These are phyloP conservation scores for Caenorhabditis sulstoni DNA, from an alignment of 2,888 invertebrate genomes.

Conservation along the genomic window DNA sequence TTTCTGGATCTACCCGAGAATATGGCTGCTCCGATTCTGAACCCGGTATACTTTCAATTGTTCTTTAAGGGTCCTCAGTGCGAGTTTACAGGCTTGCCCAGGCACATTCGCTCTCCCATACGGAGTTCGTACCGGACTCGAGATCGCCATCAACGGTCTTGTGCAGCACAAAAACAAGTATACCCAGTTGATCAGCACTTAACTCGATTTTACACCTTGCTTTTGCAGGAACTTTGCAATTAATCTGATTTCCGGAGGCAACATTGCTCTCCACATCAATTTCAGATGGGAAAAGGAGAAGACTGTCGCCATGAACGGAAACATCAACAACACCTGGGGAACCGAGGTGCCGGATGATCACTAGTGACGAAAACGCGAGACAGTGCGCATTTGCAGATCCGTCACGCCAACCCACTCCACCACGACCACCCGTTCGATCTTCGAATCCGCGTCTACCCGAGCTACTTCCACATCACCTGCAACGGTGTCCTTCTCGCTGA, in stretches of 20 bases:
- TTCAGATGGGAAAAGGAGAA: constrained; percentile 58
- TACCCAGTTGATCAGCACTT: too few species aligned
- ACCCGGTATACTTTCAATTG: constrained; percentile 42
- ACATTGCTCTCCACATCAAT: constrained; percentile 53
- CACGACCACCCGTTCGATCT: constrained; percentile 57
- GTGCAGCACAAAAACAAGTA: constrained; percentile 58
- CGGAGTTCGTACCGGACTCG: constrained; percentile 45
- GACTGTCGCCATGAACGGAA: constrained; percentile 40
- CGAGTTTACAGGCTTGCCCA: constrained; percentile 31
- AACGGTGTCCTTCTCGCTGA: constrained; percentile 57
- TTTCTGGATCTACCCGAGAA: neutral
- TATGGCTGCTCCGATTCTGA: constrained; percentile 51
- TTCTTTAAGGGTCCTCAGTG: neutral
- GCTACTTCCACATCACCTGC: constrained; percentile 56
- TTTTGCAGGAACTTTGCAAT: constrained; percentile 49
- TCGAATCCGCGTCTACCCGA: constrained; percentile 56
- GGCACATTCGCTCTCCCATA: constrained; percentile 52
- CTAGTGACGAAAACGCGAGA: too few species aligned
- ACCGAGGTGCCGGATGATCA: constrained; percentile 21
- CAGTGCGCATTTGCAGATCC: constrained; percentile 22
- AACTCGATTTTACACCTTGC: neutral
- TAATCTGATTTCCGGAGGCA: constrained; percentile 51
- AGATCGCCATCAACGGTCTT: constrained; percentile 44
- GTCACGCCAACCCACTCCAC: constrained; percentile 56
- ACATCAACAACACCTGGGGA: constrained; percentile 55